phyloP scores from a whole-genome alignment of 2,888 invertebrate species.

The Dichetophora obliterata region DNA sequence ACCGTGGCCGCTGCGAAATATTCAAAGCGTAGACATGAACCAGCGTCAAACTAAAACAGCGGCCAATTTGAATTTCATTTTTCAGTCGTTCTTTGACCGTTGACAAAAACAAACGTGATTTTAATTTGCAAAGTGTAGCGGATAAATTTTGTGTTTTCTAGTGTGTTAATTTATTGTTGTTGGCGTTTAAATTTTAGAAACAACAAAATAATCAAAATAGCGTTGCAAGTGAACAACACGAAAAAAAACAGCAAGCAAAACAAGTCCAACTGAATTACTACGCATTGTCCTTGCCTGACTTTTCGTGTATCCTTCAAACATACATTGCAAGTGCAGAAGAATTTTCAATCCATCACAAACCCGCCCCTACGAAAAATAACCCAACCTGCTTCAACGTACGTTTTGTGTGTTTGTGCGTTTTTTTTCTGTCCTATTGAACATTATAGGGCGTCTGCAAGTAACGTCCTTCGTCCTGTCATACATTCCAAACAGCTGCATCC shows the following conservation, averaged over 20 bases:
- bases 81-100: constrained; percentile 24
- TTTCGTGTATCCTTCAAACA: too few species aligned
- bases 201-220: too few species aligned
- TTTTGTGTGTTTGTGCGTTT: background rate
- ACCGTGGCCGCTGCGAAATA: too few species aligned
- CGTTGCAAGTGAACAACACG: too few species aligned
- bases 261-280: too few species aligned
- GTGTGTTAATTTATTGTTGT: constrained; percentile 1
- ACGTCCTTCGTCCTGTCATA: constrained; percentile 14
- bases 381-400: background rate
- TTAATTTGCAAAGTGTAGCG: background rate
- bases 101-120: background rate
- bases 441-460: background rate
- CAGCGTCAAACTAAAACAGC: background rate
- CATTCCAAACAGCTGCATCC: constrained; percentile 27
- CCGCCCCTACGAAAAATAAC: background rate
- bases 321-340: constrained; percentile 5
- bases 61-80: constrained; percentile 11
- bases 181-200: background rate
- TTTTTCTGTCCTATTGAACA: background rate
- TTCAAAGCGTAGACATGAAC: background rate
- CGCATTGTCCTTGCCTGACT: too few species aligned
- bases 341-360: constrained; percentile 5
- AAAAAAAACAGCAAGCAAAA: too few species aligned
- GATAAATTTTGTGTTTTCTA: background rate